Conservation (phyloP, 2,113 vertebrate genomes). For the Peromyscus maniculatus region DNA sequence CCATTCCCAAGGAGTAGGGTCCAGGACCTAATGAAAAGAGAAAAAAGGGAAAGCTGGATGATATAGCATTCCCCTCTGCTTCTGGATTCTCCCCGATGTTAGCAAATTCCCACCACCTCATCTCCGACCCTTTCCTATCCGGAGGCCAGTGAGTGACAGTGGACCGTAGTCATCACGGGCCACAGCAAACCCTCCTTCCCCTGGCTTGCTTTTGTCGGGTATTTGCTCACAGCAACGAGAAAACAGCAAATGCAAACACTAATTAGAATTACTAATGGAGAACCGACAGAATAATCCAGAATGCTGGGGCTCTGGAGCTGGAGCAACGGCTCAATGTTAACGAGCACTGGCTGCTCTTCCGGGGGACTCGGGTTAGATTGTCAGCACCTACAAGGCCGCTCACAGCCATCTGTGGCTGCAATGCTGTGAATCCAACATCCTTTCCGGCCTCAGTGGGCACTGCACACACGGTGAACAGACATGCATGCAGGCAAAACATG, state of each 20-base stretch:
- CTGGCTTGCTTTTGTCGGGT: background rate
- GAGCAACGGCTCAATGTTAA: background rate
- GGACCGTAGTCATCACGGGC: too few species aligned
- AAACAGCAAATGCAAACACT: background rate
- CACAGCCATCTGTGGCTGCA: background rate
- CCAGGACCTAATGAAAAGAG: background rate
- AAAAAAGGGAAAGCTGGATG: background rate
- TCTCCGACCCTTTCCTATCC: background rate
- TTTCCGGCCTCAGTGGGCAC: background rate
- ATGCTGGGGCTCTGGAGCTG: background rate
- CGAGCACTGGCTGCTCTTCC: background rate
- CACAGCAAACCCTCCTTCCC: background rate
- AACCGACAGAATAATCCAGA: slow-evolving; percentile 38
- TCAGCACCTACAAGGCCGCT: too few species aligned
- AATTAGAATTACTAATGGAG: background rate
- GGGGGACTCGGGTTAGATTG: background rate
- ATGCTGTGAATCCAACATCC: background rate
- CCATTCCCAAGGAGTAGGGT: background rate
- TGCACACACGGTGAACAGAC: background rate
- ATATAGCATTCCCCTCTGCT: background rate
- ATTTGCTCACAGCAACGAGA: background rate
- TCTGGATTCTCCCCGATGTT: background rate
- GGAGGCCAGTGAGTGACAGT: background rate
- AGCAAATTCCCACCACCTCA: background rate
- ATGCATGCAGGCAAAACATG: background rate